phyloP scores from a whole-genome alignment of 2,113 vertebrate genomes.

The Neotoma lepida region DNA sequence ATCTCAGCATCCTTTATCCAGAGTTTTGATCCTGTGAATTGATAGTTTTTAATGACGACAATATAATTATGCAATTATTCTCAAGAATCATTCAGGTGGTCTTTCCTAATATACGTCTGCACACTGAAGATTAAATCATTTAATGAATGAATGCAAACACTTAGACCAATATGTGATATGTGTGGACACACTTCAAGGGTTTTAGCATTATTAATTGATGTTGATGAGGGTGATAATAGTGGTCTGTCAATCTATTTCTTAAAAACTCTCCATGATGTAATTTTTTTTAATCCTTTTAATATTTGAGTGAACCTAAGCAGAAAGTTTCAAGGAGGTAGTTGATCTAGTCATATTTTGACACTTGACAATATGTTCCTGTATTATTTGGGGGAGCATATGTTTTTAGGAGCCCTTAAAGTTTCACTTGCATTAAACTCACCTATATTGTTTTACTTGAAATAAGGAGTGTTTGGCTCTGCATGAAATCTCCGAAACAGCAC shows the following conservation, averaged over 20 bases:
- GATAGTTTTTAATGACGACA: background rate
- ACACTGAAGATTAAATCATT: background rate
- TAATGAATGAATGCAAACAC: background rate
- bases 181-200: too few species aligned
- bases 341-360: background rate
- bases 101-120: background rate
- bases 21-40: background rate
- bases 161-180: background rate
- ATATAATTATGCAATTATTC: background rate
- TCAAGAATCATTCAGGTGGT: background rate
- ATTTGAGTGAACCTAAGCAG: background rate
- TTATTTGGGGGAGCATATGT: background rate
- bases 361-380: background rate
- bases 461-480: background rate
- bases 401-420: background rate
- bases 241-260: background rate
- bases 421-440: background rate
- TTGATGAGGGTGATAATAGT: background rate
- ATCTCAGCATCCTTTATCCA: background rate
- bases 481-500: background rate
- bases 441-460: background rate
- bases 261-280: background rate
- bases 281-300: background rate
- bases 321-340: background rate
- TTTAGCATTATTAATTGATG: background rate